Evolutionary conservation across 2,797 vertebrate genomes (phyloP).

Genomic region (Peromyscus melanophrys): DNA sequence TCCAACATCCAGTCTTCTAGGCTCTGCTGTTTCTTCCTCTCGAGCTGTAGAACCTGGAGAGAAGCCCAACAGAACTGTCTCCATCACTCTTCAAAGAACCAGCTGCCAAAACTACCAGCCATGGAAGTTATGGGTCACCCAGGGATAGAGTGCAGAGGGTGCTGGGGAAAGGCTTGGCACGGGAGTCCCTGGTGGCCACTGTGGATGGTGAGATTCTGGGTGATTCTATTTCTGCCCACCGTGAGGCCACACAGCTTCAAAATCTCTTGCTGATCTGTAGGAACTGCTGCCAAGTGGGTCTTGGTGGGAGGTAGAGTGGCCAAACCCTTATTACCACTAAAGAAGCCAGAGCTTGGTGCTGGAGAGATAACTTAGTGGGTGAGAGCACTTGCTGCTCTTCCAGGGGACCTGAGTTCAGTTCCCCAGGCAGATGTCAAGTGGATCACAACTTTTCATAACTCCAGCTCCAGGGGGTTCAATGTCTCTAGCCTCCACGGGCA

Average conservation of each 20-base stretch:
- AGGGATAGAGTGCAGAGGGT: not conserved
- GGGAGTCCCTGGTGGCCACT: rapidly evolving
- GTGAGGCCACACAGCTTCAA: not conserved
- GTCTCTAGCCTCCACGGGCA: not conserved
- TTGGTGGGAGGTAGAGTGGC: not conserved
- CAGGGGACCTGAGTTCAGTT: not conserved
- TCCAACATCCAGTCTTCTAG: not conserved
- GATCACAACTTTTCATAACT: not conserved
- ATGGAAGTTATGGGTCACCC: too few species aligned
- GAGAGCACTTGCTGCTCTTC: not conserved
- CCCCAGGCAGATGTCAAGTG: not conserved
- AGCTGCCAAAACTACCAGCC: rapidly evolving
- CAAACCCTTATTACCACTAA: not conserved
- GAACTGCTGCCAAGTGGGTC: rapidly evolving
- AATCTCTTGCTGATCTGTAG: not conserved
- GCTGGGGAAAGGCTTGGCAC: rapidly evolving
- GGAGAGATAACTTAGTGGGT: not conserved
- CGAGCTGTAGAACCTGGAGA: conserved; percentile 70
- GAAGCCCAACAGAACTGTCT: rapidly evolving
- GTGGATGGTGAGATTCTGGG: rapidly evolving
- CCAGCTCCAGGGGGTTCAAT: not conserved
- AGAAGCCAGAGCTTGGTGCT: not conserved
- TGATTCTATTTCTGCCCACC: rapidly evolving
- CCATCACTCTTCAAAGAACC: too few species aligned
- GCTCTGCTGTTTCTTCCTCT: not conserved